Conservation (phyloP, 2,113 vertebrate species). For the Neomonachus schauinslandi region DNA sequence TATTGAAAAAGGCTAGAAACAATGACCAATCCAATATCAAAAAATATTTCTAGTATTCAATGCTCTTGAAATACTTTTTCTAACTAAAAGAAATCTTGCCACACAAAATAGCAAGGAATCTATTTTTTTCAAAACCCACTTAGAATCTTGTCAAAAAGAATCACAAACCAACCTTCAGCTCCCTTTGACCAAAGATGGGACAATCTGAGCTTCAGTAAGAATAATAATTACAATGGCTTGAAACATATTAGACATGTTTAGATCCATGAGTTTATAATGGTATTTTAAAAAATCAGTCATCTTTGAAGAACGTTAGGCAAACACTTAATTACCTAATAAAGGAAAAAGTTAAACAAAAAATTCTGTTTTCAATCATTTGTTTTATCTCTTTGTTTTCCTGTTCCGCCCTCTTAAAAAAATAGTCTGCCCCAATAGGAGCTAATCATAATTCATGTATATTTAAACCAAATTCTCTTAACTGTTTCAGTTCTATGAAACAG, state of each 20-base stretch:
- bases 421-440: neutral
- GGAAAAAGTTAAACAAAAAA: neutral
- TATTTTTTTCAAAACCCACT: neutral
- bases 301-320: neutral
- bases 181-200: neutral
- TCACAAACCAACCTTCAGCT: neutral
- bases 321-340: neutral
- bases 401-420: neutral
- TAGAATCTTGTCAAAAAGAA: neutral
- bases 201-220: neutral
- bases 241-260: neutral
- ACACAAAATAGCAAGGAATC: neutral
- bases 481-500: too few species aligned
- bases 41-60: neutral
- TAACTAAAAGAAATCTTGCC: too few species aligned
- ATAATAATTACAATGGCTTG: neutral
- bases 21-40: neutral
- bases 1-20: neutral
- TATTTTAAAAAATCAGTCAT: neutral
- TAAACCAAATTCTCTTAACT: neutral
- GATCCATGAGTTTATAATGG: neutral
- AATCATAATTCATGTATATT: neutral
- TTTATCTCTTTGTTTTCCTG: neutral
- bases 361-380: neutral
- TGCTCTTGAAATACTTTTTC: neutral